Base-by-base conservation (phyloP, 2,113 vertebrate species). In the Excalfactoria chinensis region DNA sequence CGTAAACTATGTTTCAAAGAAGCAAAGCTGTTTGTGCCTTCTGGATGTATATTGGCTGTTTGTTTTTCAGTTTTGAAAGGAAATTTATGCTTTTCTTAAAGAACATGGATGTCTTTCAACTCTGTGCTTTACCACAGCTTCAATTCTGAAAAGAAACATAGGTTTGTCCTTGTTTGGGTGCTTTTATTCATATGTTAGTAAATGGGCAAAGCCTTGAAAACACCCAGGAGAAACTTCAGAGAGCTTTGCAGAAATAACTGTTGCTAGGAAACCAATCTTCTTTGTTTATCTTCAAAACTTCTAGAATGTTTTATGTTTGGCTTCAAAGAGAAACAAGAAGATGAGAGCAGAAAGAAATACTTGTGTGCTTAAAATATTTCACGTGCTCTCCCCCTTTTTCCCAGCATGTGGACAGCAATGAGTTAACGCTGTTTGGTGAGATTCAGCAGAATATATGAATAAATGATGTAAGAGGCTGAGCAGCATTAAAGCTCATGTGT, bases 191-290 rank as follows among this genome's bases (percentile, higher is more conserved):
- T 60, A 6, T 63, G 46, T 66, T 62, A 63, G 34, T 63, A 72
- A 91, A 64, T 0, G 0, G 28, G 6, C 5, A 82, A 77, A 82
- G 32, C 49, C 49, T 90, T 94, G 46, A 76, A 86, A 95, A 63
- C 32, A 79, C 10, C 0, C 3, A 79, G 44, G 10, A 87, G 32
- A 60, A 23, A 35, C 58, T 19, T 83, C 13, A 26, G 71, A 51
- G 51, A 88, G 30, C 14, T 37, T 12, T 34, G 56, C 32, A 5
- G 11, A 35, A 88, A 48, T 9, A 84, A 7, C 40, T 63, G 92
- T 96, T 96, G 93, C 93, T 91, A 93, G 73, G 93, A 90, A 89
- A 86, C 82, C 10, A 70, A 34, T 71, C 89, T 91, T 84, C 44
- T 93, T 90, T 83, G 37, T 76, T 82, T 88, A 69, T 22, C 53